Evolutionary conservation across 2,113 vertebrate genomes (phyloP), one percentile per base, ranked within the genome.

Genomic region (Scomber japonicus): DNA sequence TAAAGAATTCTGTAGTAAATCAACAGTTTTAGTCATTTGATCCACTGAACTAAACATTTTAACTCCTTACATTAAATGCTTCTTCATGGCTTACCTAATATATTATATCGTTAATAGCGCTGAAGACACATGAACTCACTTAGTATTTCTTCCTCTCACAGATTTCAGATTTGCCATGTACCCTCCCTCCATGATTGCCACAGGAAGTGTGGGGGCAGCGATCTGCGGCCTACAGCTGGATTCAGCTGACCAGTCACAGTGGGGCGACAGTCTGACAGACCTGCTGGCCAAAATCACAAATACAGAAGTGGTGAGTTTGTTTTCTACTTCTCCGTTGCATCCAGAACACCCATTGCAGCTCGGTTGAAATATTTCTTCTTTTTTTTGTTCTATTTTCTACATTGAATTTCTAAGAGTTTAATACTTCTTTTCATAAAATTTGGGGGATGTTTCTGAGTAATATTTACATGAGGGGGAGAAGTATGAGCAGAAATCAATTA

Each of bases 141-240:
- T 5, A 0, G 3, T 65, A 6, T 86, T 53, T 75, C 21, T 67
- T 51, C 45, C 82, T 81, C 82, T 66, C 62, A 44, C 95, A 99
- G 98, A 99, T 94, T 98, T 98, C 90, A 95, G 96, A 90, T 99
- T 99, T 48, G 96, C 96, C 93, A 97, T 98, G 96, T 97, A 97
- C 88, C 97, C 97, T 44, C 98, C 98, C 0, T 99, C 98, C 66
- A 99, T 99, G 98, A 98, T 99, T 30, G 97, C 97, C 88, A 97
- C 97, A 75, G 97, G 97, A 92, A 99, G 97, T 11, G 96, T 99
- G 88, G 97, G 96, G 48, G 97, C 97, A 10, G 98, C 97, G 59
- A 96, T 98, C 90, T 97, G 97, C 24, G 97, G 97, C 89, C 96
- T 99, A 13, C 97, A 98, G 95, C 95, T 97, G 21, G 96, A 97